These are phyloP conservation scores for Orussus abietinus DNA, from an alignment of 1,140 invertebrate genomes.

Conservation along the genomic window DNA sequence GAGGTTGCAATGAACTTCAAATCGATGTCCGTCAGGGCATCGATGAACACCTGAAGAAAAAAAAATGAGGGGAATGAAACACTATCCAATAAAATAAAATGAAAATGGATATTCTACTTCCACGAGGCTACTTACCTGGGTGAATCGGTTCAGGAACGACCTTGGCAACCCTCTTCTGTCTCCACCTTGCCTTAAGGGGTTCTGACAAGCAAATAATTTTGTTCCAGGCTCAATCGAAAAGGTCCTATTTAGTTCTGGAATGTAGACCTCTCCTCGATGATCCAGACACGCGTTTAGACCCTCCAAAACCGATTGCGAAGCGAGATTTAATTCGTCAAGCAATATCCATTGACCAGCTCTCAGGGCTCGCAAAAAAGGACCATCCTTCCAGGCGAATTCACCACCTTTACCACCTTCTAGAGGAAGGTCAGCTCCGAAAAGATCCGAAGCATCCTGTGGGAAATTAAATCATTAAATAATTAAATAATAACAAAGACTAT, in stretches of 20 bases:
- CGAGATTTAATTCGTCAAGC: slow-evolving; percentile 97
- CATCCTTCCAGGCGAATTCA: slow-evolving; percentile 93
- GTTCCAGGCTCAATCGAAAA: slow-evolving; percentile 78
- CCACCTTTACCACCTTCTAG: slow-evolving; percentile 81
- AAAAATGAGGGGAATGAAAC: slow-evolving; percentile 5
- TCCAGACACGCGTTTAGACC: slow-evolving; percentile 98
- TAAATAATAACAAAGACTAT: slow-evolving; percentile 2
- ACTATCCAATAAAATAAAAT: slow-evolving; percentile 3
- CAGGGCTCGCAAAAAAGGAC: slow-evolving; percentile 88
- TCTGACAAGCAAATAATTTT: slow-evolving; percentile 96
- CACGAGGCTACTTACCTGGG: slow-evolving; percentile 68
- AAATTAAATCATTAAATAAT: background rate
- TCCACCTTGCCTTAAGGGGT: slow-evolving; percentile 94
- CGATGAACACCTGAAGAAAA: slow-evolving; percentile 70
- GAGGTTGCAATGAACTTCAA: slow-evolving; percentile 60
- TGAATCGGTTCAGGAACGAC: slow-evolving; percentile 98
- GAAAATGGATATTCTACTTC: slow-evolving; percentile 3
- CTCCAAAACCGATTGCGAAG: slow-evolving; percentile 96
- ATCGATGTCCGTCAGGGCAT: slow-evolving; percentile 75
- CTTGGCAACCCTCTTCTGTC: slow-evolving; percentile 91
- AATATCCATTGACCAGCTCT: slow-evolving; percentile 94
- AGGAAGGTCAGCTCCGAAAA: slow-evolving; percentile 97
- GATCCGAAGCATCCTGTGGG: slow-evolving; percentile 85
- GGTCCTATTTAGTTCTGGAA: slow-evolving; percentile 86
- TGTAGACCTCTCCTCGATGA: slow-evolving; percentile 93